A percentile compares a stretch with the other conserved stretches of the same genome.
These are phyloP conservation scores for Xanthia togata DNA, from an alignment of 2,888 invertebrate species.

Conservation along the genomic window DNA sequence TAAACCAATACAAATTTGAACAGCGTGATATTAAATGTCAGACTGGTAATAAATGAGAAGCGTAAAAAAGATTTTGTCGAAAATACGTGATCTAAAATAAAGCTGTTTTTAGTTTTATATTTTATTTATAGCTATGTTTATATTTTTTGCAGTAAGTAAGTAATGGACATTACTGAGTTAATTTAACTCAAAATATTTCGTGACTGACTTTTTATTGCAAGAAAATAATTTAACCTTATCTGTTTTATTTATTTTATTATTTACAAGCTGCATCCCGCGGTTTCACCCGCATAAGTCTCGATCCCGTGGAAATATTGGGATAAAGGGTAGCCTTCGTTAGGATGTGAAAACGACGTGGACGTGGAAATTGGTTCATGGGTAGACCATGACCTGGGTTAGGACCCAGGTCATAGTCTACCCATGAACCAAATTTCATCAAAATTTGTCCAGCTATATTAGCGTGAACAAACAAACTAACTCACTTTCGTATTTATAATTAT, in stretches of 20 bases:
- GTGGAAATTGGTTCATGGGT: too few species aligned
- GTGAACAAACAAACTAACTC: too few species aligned
- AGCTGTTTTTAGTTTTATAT: not conserved
- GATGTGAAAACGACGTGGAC: too few species aligned
- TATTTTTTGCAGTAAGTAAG: not conserved
- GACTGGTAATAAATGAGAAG: constrained; percentile 13
- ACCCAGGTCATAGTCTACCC: too few species aligned
- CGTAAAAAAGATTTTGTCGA: not conserved
- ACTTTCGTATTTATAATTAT: too few species aligned
- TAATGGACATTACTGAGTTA: not conserved
- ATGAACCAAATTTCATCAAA: too few species aligned
- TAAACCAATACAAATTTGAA: constrained; percentile 15
- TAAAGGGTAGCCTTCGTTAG: too few species aligned
- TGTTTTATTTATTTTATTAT: not conserved
- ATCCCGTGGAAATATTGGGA: too few species aligned
- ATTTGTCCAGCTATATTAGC: too few species aligned
- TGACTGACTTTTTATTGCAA: not conserved
- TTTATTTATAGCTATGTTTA: not conserved
- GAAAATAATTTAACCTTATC: not conserved
- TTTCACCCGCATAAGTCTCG: too few species aligned
- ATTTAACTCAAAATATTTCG: not conserved
- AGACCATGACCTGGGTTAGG: too few species aligned
- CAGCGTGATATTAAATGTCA: constrained; percentile 21
- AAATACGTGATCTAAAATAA: constrained; percentile 13
- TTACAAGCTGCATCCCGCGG: not conserved